Evolutionary conservation across 1,140 invertebrate species (phyloP).

Genomic region (Chionoecetes opilio): DNA sequence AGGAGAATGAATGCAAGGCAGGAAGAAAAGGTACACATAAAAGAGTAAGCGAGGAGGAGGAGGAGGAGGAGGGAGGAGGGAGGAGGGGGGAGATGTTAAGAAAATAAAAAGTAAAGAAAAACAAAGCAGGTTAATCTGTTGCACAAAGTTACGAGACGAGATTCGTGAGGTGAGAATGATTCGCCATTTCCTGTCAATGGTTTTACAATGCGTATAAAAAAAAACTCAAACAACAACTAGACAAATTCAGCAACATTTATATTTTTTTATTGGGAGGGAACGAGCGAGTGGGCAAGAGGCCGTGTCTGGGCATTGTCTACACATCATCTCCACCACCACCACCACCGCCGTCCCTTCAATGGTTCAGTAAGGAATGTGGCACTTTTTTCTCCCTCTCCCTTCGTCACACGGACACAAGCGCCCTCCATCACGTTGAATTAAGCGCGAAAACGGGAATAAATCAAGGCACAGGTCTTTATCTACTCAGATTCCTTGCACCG

Average conservation of each 20-base stretch:
- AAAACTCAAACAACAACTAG: too few relatives aligned
- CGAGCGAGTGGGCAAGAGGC: too few relatives aligned
- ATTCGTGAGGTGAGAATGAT: background rate
- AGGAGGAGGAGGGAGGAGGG: too few relatives aligned
- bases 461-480: background rate
- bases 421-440: background rate
- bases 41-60: too few relatives aligned
- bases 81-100: too few relatives aligned
- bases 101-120: background rate
- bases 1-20: background rate
- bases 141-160: background rate
- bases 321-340: background rate
- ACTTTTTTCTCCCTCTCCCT: background rate
- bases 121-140: background rate
- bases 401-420: constrained; percentile 5
- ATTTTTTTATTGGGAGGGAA: too few relatives aligned
- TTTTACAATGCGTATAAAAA: too few relatives aligned
- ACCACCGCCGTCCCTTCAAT: background rate
- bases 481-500: background rate
- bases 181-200: too few relatives aligned
- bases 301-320: too few relatives aligned
- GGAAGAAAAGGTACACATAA: background rate
- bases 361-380: background rate
- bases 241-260: too few relatives aligned
- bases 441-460: background rate